Evolutionary conservation across 2,113 vertebrate genomes (phyloP), one percentile per base, ranked within the genome.

Genomic region (Notarius quadriscutis): DNA sequence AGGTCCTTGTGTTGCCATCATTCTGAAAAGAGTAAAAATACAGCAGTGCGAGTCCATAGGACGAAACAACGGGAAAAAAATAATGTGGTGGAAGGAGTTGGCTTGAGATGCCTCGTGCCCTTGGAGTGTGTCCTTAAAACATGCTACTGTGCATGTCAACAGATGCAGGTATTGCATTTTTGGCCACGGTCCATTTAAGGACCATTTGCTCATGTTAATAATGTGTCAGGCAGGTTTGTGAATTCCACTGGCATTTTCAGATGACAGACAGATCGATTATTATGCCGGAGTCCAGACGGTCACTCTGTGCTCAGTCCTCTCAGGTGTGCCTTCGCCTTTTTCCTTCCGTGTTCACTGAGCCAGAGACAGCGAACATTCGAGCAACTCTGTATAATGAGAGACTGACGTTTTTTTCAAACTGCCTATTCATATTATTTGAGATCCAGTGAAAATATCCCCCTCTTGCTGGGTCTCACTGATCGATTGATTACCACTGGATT

Each of bases 151-250:
- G 71, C 67, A 69, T 71, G 48, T 67, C 34, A 41, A 78, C 30
- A 60, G 30, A 58, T 84, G 74, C 55, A 41, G 69, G 63, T 86
- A 69, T 84, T 81, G 81, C 20, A 12, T 82, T 90, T 89, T 88
- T 91, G 72, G 75, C 85, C 48, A 41, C 27, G 12, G 58, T 77
- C 87, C 74, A 82, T 86, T 80, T 83, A 25, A 65, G 79, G 84
- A 80, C 81, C 55, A 84, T 88, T 88, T 86, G 57, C 81, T 71
- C 11, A 25, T 60, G 72, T 86, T 86, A 86, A 89, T 77, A 87
- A 78, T 83, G 71, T 84, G 51, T 53, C 69, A 69, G 34, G 22
- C 60, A 69, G 72, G 27, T 50, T 57, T 48, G 30, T 62, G 57
- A 58, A 48, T 55, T 77, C 62, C 75, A 34, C 80, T 79, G 86